These are phyloP conservation scores for Crotalus viridis DNA, from an alignment of 2,113 vertebrate genomes.

Conservation along the genomic window DNA sequence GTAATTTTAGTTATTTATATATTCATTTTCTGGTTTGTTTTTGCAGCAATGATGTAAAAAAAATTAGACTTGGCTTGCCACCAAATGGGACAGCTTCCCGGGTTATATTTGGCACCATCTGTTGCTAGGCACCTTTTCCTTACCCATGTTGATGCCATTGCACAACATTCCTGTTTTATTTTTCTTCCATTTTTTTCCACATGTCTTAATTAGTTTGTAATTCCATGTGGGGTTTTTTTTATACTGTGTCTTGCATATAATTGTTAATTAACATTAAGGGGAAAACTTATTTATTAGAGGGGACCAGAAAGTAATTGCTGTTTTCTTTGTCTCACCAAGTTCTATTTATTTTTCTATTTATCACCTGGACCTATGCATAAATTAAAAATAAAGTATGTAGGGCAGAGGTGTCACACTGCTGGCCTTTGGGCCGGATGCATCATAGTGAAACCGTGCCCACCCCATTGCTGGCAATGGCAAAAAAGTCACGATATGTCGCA, in stretches of 20 bases:
- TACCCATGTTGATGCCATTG: neutral
- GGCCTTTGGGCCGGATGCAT: too few species aligned
- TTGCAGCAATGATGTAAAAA: neutral
- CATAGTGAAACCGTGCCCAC: too few species aligned
- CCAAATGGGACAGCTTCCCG: neutral
- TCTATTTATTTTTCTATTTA: neutral
- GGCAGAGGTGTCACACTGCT: too few species aligned
- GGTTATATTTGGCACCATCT: neutral
- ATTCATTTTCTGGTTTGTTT: neutral
- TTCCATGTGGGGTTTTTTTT: neutral
- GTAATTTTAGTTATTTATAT: neutral
- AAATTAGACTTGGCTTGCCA: conserved; percentile 1
- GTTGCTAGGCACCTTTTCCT: neutral
- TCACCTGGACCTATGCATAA: neutral
- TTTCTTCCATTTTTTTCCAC: neutral
- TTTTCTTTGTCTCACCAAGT: neutral
- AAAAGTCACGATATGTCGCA: too few species aligned
- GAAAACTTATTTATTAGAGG: neutral
- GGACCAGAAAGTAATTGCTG: neutral
- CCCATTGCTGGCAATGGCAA: too few species aligned
- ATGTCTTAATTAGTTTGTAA: neutral
- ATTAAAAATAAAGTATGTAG: neutral
- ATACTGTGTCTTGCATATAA: neutral
- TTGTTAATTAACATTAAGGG: conserved; percentile 6
- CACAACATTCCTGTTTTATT: neutral